Evolutionary conservation across 2,113 vertebrate species (phyloP).

Genomic region (Crotalus helleri): DNA sequence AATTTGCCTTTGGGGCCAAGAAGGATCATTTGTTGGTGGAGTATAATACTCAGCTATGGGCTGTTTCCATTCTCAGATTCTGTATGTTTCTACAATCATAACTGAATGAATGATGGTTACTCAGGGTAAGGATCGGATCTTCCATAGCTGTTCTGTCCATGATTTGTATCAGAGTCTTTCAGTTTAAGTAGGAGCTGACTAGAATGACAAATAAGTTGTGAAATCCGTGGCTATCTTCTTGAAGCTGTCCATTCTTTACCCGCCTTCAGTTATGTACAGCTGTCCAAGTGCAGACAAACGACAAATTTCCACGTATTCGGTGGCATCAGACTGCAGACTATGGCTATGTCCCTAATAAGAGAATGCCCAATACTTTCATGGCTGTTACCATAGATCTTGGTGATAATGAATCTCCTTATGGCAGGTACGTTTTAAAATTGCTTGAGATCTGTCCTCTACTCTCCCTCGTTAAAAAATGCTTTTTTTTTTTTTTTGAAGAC

Average conservation of each 20-base stretch:
- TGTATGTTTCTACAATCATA: background rate
- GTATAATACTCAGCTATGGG: background rate
- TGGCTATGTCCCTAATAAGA: conserved; percentile 78
- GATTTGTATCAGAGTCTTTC: background rate
- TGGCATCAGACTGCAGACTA: conserved; percentile 91
- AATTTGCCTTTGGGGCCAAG: background rate
- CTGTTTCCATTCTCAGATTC: background rate
- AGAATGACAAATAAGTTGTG: background rate
- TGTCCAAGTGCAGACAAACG: rapidly evolving
- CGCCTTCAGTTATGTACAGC: conserved; percentile 74
- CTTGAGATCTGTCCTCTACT: background rate
- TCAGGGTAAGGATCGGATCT: background rate
- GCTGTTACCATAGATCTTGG: conserved; percentile 86
- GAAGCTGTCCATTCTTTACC: background rate
- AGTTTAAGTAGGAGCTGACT: background rate
- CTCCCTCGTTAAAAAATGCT: background rate
- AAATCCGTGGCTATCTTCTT: rapidly evolving
- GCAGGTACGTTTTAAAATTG: conserved; percentile 63
- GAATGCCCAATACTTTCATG: conserved; percentile 89
- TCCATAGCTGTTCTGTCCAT: background rate
- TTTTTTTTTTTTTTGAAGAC: too few relatives aligned
- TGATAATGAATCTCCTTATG: conserved; percentile 77
- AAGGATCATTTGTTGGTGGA: background rate
- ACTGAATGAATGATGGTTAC: background rate
- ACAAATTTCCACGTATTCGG: conserved; percentile 76